Conservation (phyloP, 1,140 invertebrate species). For the Drosophila kanapiae region DNA sequence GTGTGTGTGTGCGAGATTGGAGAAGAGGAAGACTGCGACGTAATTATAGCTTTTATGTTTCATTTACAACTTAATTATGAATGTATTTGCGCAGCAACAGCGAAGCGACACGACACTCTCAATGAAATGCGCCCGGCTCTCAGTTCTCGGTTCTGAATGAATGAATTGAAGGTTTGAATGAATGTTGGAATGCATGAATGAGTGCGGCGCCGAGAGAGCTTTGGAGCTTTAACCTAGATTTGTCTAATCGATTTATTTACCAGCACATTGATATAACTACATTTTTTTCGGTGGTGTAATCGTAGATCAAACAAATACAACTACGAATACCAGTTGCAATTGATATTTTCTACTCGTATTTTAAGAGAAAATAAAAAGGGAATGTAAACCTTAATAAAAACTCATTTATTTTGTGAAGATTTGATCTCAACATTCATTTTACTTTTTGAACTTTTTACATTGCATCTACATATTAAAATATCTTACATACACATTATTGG, state of each 20-base stretch:
- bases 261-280: conserved; percentile 10
- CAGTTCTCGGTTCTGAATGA: conserved; percentile 46
- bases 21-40: conserved; percentile 51
- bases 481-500: background rate
- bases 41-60: conserved; percentile 75
- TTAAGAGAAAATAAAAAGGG: background rate
- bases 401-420: background rate
- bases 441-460: background rate
- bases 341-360: too few relatives aligned
- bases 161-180: conserved; percentile 34
- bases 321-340: too few relatives aligned
- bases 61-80: conserved; percentile 77
- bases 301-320: too few relatives aligned
- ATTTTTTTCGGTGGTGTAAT: background rate
- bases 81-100: conserved; percentile 72
- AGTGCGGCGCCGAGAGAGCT: conserved; percentile 20
- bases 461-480: background rate
- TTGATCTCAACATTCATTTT: background rate
- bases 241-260: conserved; percentile 10
- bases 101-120: conserved; percentile 9
- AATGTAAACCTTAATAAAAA: background rate
- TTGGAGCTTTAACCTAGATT: conserved; percentile 36
- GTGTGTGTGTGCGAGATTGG: conserved; percentile 12
- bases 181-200: conserved; percentile 62
- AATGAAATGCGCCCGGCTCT: conserved; percentile 37